Evolutionary conservation across 1,140 invertebrate genomes (phyloP), one percentile per base, ranked within the genome.

Genomic region (Penaeus indicus): DNA sequence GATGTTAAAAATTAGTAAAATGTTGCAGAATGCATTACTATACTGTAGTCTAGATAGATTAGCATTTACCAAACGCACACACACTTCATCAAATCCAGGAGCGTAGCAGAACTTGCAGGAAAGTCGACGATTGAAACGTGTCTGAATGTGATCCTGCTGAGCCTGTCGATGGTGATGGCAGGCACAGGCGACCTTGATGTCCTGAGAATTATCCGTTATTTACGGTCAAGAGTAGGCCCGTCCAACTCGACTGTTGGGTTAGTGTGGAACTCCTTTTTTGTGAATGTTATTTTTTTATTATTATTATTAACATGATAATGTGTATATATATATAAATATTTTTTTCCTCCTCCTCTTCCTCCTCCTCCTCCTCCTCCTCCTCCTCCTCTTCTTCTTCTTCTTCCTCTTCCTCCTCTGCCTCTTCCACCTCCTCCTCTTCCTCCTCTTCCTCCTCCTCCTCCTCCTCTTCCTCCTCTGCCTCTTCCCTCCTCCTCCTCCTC

Each of bases 111-210:
- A 92, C 94, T 97, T 91, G 97, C 97, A 19, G 98, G 98, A 0
- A 96, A 96, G 92, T 95, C 96, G 27, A 98, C 97, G 0, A 95
- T 98, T 61, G 98, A 99, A 93, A 96, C 96, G 18, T 98, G 97
- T 92, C 93, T 98, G 4, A 97, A 97, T 93, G 95, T 97, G 2
- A 94, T 97, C 82, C 92, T 98, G 42, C 92, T 98, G 19, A 95
- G 96, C 11, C 94, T 96, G n/a, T 95, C 96, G 1, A 96, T 97
- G 94, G 95, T 99, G 19, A 98, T 98, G 96, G 95, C 97, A 60
- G 98, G 98, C 13, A 98, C 97, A 5, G 98, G 98, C 10, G 96
- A 99, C 93, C 93, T 99, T 32, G 94, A 96, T 88, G 96, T 99
- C 80, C 93, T 99, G 92, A 94, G 97, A 62, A 94, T 98, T 47